Conservation (phyloP, 2,113 vertebrate species). For the Crotophaga sulcirostris region DNA sequence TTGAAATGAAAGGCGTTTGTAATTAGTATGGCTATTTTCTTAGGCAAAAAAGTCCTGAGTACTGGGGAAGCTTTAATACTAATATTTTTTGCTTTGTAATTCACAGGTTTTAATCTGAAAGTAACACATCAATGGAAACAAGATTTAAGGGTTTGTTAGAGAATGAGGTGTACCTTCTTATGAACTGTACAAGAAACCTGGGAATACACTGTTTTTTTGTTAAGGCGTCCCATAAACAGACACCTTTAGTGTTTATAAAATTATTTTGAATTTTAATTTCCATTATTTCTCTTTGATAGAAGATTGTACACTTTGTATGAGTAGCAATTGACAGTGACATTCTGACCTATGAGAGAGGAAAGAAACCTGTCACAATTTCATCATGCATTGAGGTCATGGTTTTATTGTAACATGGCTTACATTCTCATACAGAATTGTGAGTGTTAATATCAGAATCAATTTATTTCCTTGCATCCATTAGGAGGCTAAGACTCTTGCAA, state of each 20-base stretch:
- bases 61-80: neutral
- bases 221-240: neutral
- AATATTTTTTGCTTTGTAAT: neutral
- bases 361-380: neutral
- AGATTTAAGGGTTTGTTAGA: neutral
- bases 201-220: neutral
- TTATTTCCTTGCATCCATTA: neutral
- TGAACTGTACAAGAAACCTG: neutral
- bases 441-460: neutral
- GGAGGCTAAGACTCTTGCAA: neutral
- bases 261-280: neutral
- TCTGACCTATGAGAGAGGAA: neutral
- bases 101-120: neutral
- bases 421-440: neutral
- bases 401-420: neutral
- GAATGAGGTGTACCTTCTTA: neutral
- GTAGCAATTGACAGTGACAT: neutral
- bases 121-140: neutral
- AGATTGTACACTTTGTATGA: neutral
- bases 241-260: neutral
- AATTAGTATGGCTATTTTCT: neutral
- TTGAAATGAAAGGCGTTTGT: neutral
- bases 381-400: accelerated
- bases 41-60: neutral
- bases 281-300: neutral